Evolutionary conservation across 2,113 vertebrate genomes (phyloP), one percentile per base, ranked within the genome.

Genomic region (Zosterops lateralis): DNA sequence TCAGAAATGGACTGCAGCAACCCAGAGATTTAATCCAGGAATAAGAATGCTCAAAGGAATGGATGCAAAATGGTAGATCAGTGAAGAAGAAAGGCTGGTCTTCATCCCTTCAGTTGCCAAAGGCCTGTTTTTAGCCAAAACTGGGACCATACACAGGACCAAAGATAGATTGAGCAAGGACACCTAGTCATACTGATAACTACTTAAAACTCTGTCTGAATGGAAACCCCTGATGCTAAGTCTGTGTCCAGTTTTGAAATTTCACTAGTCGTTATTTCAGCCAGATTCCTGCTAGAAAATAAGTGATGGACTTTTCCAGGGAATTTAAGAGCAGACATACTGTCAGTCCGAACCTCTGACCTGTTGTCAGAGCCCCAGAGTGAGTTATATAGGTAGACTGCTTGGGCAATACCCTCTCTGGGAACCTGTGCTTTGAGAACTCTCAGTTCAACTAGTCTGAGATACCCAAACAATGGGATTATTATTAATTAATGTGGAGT

Each of bases 341-440:
- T 13, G 3, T 45, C 9, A 14, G 3, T 38, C 32, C 64, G 47
- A 71, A 56, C 12, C 19, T 79, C 17, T 57, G 22, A 2, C 32
- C 4, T 61, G 19, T 24, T 57, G 3, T n/a, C 1, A 3, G 38
- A 86, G 8, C 1, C 17, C 14, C 47, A 1, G 8, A 36, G 3
- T 19, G 15, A 61, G 10, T 60, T 68, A 22, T 0, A 53, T 0
- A 53, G 7, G 11, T 17, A n/a, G 11, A 47, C 6, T 26, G 12
- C 4, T 34, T 89, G 15, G 13, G 1, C 12, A 89, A 8, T 22
- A 24, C 3, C 31, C 0, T 31, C 45, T 53, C 9, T 54, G 12
- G 17, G 5, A 15, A 36, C 0, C 0, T 17, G 8, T 2, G 1
- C 29, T 68, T 34, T 61, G 42, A 48, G 28, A 29, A 57, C 7